A percentile compares a stretch with the other conserved stretches of the same genome.
Conservation (phyloP, 2,888 invertebrate genomes). For the Hydropsyche betteni region DNA sequence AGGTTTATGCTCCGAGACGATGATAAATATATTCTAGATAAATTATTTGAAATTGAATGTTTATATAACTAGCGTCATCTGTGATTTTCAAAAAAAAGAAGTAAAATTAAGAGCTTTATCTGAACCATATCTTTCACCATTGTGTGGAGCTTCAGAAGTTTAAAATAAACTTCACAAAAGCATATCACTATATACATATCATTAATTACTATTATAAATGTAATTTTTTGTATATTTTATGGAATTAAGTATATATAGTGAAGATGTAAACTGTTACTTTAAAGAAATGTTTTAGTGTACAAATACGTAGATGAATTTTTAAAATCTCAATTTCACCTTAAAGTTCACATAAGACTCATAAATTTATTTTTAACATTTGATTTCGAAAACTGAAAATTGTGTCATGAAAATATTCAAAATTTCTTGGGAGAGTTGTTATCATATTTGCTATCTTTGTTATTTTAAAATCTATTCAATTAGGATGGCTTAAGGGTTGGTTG, state of each 20-base stretch:
- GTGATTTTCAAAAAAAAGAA: constrained; percentile 20
- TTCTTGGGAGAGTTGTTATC: too few species aligned
- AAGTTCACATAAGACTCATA: too few species aligned
- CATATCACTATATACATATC: constrained; percentile 27
- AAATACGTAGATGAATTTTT: constrained; percentile 22
- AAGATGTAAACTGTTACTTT: constrained; percentile 6
- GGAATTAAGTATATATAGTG: constrained; percentile 18
- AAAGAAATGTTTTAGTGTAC: constrained; percentile 10
- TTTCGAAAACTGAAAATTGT: too few species aligned
- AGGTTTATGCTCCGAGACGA: too few species aligned
- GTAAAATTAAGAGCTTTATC: constrained; percentile 32
- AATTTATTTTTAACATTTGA: too few species aligned
- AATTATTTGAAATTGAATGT: constrained; percentile 7
- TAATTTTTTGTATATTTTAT: constrained; percentile 30
- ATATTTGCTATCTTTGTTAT: too few species aligned
- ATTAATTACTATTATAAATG: constrained; percentile 15
- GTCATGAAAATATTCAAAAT: too few species aligned
- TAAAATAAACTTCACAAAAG: constrained; percentile 1
- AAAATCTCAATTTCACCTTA: constrained; percentile 6
- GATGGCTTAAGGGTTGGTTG: too few species aligned
- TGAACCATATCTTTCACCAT: constrained; percentile 24
- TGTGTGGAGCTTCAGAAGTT: neutral
- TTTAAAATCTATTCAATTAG: too few species aligned
- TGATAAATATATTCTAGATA: too few species aligned
- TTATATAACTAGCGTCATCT: constrained; percentile 26